phyloP scores from a whole-genome alignment of 2,797 vertebrate genomes.

The Margarornis squamiger region DNA sequence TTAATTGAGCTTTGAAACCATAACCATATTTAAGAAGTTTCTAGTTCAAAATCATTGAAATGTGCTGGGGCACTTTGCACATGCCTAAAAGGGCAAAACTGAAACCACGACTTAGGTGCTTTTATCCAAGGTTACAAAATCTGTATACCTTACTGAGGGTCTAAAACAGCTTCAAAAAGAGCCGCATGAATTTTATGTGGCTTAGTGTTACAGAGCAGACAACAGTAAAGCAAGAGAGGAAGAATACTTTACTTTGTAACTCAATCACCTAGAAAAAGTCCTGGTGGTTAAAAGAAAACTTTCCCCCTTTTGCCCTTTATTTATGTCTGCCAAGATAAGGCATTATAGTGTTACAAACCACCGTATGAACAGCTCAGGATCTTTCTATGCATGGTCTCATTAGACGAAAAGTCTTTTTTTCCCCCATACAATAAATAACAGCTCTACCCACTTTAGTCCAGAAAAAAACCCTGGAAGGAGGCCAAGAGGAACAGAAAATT shows the following conservation, averaged over 20 bases:
- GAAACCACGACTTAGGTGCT: conserved; percentile 58
- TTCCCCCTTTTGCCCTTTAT: conserved; percentile 49
- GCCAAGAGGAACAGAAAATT: not conserved
- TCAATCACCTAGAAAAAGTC: conserved; percentile 68
- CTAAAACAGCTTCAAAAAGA: conserved; percentile 92
- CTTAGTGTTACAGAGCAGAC: conserved; percentile 84
- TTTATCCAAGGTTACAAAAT: conserved; percentile 71
- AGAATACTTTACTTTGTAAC: conserved; percentile 78
- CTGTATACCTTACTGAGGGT: conserved; percentile 74
- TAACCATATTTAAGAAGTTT: conserved; percentile 54
- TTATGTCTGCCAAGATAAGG: not conserved
- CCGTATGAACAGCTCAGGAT: not conserved
- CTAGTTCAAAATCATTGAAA: conserved; percentile 59
- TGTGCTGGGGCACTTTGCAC: conserved; percentile 26
- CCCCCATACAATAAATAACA: not conserved
- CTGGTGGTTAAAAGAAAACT: conserved; percentile 64
- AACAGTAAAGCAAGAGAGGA: conserved; percentile 81
- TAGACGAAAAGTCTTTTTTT: conserved; percentile 19
- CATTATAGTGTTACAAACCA: not conserved
- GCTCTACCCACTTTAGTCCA: not conserved
- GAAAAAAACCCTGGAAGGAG: not conserved
- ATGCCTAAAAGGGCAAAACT: conserved; percentile 59
- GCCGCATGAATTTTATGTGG: conserved; percentile 80
- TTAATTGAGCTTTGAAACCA: conserved; percentile 64
- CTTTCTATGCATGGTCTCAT: not conserved